Evolutionary conservation across 2,113 vertebrate species (phyloP).

Genomic region (Nematolebias whitei): DNA sequence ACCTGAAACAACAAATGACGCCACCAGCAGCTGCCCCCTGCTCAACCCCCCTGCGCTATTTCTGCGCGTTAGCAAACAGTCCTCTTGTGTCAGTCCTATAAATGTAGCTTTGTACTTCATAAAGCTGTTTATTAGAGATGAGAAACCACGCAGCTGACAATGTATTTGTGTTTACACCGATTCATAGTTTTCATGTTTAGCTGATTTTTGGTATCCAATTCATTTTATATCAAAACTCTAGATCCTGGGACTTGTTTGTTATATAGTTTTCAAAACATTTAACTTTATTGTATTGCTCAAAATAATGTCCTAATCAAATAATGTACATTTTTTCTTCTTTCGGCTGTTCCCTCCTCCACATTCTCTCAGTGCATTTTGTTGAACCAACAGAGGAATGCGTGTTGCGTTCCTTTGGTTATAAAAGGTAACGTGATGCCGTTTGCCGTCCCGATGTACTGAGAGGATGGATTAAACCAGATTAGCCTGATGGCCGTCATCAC

Average conservation of each 20-base stretch:
- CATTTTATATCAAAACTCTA: no score
- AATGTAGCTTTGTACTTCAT: slow-evolving; percentile 28
- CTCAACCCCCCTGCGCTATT: slow-evolving; percentile 18
- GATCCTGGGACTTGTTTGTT: no score
- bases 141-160: background rate
- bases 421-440: slow-evolving; percentile 11
- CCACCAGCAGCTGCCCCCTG: slow-evolving; percentile 46
- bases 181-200: background rate
- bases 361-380: background rate
- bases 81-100: slow-evolving; percentile 37
- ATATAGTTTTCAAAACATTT: no score
- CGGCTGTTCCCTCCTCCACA: no score
- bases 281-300: no score
- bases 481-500: slow-evolving; percentile 12
- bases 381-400: background rate
- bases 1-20: slow-evolving; percentile 68
- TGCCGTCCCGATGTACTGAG: background rate
- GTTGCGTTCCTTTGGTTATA: slow-evolving; percentile 1
- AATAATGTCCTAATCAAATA: no score
- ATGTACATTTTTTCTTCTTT: no score
- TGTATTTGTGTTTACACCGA: no score
- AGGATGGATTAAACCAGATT: slow-evolving; percentile 31
- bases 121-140: background rate
- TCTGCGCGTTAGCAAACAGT: slow-evolving; percentile 18
- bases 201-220: background rate